Percentiles rank a stretch among this genome's conserved stretches.
phyloP scores from a whole-genome alignment of 2,888 invertebrate species.

The Frankliniella intonsa region DNA sequence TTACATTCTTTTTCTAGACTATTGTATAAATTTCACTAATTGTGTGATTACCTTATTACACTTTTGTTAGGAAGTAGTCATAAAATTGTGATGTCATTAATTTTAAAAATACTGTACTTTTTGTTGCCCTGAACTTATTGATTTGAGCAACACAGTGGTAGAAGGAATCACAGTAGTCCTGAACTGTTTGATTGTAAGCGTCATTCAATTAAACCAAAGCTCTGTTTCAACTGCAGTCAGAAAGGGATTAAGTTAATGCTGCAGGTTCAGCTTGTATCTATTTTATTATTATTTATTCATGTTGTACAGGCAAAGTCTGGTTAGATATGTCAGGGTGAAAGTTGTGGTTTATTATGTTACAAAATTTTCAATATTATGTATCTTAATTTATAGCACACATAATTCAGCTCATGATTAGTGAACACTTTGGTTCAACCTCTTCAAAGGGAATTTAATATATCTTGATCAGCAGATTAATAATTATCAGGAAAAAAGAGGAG shows the following conservation, averaged over 20 bases:
- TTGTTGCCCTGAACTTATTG: neutral
- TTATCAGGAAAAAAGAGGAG: too few species aligned
- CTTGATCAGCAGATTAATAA: too few species aligned
- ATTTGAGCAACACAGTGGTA: neutral
- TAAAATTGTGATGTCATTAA: neutral
- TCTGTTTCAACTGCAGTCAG: neutral
- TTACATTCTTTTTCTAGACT: neutral
- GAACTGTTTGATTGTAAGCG: neutral
- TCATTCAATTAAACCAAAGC: neutral
- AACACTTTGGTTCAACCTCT: too few species aligned
- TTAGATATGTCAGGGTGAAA: too few species aligned
- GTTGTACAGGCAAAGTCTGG: neutral
- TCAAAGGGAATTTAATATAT: too few species aligned
- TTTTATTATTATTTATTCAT: constrained; percentile 9
- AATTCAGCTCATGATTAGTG: too few species aligned
- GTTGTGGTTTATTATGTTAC: too few species aligned
- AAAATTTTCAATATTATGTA: too few species aligned
- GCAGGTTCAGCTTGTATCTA: neutral
- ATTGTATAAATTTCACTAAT: neutral
- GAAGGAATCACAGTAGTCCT: neutral
- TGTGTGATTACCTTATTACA: neutral
- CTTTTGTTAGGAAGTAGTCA: neutral
- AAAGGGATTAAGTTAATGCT: neutral
- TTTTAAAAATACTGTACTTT: neutral
- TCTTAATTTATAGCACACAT: too few species aligned